Evolutionary conservation across 1,140 invertebrate genomes (phyloP), one percentile per base, ranked within the genome.

Genomic region (Cardiocondyla obscurior): DNA sequence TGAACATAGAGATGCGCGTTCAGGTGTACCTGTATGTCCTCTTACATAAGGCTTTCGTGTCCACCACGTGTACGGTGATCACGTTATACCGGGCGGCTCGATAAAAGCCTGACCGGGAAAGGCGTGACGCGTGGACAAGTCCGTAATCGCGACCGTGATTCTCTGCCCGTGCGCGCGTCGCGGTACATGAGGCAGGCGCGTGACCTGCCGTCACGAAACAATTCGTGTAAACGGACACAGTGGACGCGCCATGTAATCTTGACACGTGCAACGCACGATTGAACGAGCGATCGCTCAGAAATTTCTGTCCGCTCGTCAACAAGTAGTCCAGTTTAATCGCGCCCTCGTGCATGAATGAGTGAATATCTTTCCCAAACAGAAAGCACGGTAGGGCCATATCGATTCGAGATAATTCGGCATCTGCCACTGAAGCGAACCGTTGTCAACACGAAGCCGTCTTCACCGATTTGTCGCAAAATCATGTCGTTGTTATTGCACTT

Each of bases 1-100:
- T 3, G 36, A 2, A 10, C 10, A 3, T 25, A 36, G 10, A 39
- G 19, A 72, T 72, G 14, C 36, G 46, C n/a, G 30, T 69, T 4
- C 14, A 10, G 22, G 16, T 60, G 30, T 25, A 74, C 19, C 53
- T 14, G 28, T 33, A 25, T 39, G 58, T n/a, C 42, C 5, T 83
- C 36, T 85, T 85, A 85, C 36, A 58, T 77, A 85, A 84, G 70
- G 25, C 44, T 67, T 33, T 70, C 42, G 62, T 16, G 46, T 19
- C 49, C 22, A 88, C 69, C 86, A 88, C 83, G 87, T 85, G 86
- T 76, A 74, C 62, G 51, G 12, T 28, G 67, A 67, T 88, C 83
- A 81, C 83, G 83, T 85, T 88, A 77, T 36, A 62, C 19, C 44
- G 46, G 44, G n/a, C 51, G 70, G 49, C 22, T 55, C 53, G 51